phyloP scores from a whole-genome alignment of 2,888 invertebrate genomes.

The Terebella lapidaria region DNA sequence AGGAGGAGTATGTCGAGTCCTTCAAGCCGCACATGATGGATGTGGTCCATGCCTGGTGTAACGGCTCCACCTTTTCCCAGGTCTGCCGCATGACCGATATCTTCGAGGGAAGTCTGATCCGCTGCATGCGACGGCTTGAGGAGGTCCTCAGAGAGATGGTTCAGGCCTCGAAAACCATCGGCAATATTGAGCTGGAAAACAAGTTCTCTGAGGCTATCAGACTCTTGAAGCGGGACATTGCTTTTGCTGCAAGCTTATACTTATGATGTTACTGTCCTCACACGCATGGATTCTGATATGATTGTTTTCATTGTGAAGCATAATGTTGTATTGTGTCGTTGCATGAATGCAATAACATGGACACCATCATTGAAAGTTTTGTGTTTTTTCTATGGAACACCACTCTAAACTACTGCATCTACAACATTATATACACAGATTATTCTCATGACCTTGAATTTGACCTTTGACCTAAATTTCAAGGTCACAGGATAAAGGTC shows the following conservation, averaged over 20 bases:
- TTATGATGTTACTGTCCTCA: slow-evolving; percentile 58
- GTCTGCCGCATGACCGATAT: slow-evolving; percentile 68
- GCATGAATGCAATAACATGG: too few species aligned
- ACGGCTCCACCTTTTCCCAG: slow-evolving; percentile 83
- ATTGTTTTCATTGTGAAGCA: too few species aligned
- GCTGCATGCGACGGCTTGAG: slow-evolving; percentile 93
- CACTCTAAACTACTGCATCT: too few species aligned
- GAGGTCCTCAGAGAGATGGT: slow-evolving; percentile 92
- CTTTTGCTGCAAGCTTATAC: slow-evolving; percentile 98
- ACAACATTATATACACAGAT: too few species aligned
- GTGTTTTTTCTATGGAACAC: too few species aligned
- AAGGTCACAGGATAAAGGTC: too few species aligned
- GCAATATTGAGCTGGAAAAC: slow-evolving; percentile 89
- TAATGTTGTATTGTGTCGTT: too few species aligned
- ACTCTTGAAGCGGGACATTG: slow-evolving; percentile 92
- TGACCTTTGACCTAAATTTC: too few species aligned
- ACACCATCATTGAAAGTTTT: too few species aligned
- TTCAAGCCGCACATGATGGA: slow-evolving; percentile 97
- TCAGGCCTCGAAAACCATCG: slow-evolving; percentile 93
- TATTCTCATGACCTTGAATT: too few species aligned
- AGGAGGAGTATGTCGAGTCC: slow-evolving; percentile 82
- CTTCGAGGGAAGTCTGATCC: slow-evolving; percentile 67
- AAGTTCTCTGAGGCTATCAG: slow-evolving; percentile 89
- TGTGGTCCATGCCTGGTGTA: slow-evolving; percentile 92
- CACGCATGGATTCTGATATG: too few species aligned